Base-by-base conservation (phyloP, 2,113 vertebrate genomes). In the Ranitomeya imitator region DNA sequence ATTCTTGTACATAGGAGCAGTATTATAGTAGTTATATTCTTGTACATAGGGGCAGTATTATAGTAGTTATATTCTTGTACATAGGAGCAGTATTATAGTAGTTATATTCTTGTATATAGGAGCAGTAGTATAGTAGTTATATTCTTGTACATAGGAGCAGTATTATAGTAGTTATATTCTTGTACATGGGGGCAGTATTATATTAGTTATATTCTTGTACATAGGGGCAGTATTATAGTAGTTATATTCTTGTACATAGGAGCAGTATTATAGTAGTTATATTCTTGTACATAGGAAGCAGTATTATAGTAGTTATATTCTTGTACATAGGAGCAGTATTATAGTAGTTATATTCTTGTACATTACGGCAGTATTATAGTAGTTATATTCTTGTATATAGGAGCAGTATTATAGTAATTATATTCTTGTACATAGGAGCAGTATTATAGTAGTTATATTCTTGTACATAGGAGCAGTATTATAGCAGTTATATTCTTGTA, bases 281-380 rank as follows among this genome's bases (percentile, higher is more conserved):
- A 65, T 65, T 65, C 63, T 65, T 65, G 63, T 65, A 65, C 7
- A 65, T 65, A 65, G 63, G 63, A n/a, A n/a, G 63, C 21, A 65
- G 63, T 65, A 65, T 65, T 65, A 65, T 65, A 65, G 63, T 65
- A 65, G 19, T 65, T 65, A 65, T 65, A 65, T 65, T 65, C 63
- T 65, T 65, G 63, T n/a, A 65, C 21, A 65, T 65, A n/a, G 63
- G 19, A 9, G 63, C 21, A 65, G 63, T n/a, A 65, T 65, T 65
- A n/a, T 65, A 65, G 63, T 65, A 65, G 63, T 65, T 65, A 65
- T 65, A 65, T 65, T 65, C 19, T 61, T 61, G 16, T 61, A 61
- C 4, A 61, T 61, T 19, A 1, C 16, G 4, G 60, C 60, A 61
- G 60, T 61, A 61, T 61, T 61, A 61, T 61, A 61, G 60, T 61